A percentile compares a stretch with the other conserved stretches of the same genome.
Evolutionary conservation across 2,797 vertebrate genomes (phyloP).

Genomic region (Halcyon chelicuti): DNA sequence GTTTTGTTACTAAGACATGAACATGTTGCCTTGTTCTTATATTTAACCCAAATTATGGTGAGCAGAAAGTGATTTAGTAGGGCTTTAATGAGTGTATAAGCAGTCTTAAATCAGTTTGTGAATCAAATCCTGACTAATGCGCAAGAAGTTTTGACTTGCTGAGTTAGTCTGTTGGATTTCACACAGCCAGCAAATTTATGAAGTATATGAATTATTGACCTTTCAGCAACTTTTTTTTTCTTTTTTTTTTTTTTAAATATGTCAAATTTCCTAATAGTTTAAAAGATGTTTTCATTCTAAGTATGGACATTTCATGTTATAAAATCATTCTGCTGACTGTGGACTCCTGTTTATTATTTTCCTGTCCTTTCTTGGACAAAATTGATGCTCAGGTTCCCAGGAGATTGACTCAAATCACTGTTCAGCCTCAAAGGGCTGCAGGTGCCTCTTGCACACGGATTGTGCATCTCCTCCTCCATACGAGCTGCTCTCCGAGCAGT

Average conservation of each 20-base stretch:
- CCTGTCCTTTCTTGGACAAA: not conserved
- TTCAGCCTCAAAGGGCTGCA: not conserved
- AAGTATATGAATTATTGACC: not conserved
- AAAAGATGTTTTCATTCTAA: not conserved
- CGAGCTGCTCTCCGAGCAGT: not conserved
- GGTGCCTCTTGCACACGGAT: not conserved
- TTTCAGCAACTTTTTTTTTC: not conserved
- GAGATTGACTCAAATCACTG: not conserved
- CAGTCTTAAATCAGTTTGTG: not conserved
- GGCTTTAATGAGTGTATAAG: not conserved
- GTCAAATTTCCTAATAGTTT: not conserved
- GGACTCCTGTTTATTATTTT: not conserved
- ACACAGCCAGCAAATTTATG: not conserved
- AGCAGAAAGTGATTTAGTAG: not conserved
- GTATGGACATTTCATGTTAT: not conserved
- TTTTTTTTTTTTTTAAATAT: not conserved
- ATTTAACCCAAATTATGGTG: not conserved
- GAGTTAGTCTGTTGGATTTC: not conserved
- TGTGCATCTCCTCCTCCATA: not conserved
- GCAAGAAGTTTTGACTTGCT: conserved; percentile 25
- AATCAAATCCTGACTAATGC: conserved; percentile 35
- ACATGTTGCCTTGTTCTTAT: not conserved
- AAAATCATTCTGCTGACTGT: not conserved
- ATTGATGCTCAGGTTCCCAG: not conserved
- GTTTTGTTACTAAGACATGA: not conserved